Conservation (phyloP, 2,113 vertebrate species). For the Hypanus sabinus region DNA sequence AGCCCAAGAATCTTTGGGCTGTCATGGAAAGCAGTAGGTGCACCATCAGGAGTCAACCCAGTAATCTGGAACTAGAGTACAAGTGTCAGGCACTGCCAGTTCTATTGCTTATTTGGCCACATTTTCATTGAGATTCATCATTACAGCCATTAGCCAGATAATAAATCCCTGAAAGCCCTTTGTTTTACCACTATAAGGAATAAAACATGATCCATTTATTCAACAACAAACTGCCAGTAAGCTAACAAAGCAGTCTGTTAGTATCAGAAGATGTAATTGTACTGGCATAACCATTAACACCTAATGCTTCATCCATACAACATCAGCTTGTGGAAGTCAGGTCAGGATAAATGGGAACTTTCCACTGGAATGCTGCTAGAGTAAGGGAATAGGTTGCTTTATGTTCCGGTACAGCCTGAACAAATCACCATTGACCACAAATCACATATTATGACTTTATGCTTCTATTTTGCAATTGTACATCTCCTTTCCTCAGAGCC, state of each 20-base stretch:
- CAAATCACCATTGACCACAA: neutral
- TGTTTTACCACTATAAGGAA: neutral
- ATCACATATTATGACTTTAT: neutral
- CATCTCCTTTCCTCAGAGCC: neutral
- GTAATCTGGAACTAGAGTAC: too few species aligned
- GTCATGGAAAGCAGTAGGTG: too few species aligned
- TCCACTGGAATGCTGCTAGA: neutral
- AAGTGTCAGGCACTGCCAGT: too few species aligned
- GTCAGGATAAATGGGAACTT: conserved; percentile 5
- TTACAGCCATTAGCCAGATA: neutral
- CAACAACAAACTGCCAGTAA: neutral
- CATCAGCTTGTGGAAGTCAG: neutral
- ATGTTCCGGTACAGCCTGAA: neutral
- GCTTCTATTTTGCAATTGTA: neutral
- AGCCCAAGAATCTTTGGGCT: too few species aligned
- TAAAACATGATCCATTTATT: neutral
- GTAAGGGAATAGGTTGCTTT: neutral
- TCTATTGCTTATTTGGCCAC: neutral
- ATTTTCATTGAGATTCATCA: neutral
- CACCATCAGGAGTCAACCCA: too few species aligned
- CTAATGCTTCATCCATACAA: neutral
- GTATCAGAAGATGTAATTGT: neutral
- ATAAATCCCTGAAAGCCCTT: neutral
- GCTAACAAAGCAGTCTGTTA: neutral
- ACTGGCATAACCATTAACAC: neutral